Percentiles rank a stretch among this genome's conserved stretches.
These are phyloP conservation scores for Pandemis cinnamomeana DNA, from an alignment of 2,888 invertebrate genomes.

Conservation along the genomic window DNA sequence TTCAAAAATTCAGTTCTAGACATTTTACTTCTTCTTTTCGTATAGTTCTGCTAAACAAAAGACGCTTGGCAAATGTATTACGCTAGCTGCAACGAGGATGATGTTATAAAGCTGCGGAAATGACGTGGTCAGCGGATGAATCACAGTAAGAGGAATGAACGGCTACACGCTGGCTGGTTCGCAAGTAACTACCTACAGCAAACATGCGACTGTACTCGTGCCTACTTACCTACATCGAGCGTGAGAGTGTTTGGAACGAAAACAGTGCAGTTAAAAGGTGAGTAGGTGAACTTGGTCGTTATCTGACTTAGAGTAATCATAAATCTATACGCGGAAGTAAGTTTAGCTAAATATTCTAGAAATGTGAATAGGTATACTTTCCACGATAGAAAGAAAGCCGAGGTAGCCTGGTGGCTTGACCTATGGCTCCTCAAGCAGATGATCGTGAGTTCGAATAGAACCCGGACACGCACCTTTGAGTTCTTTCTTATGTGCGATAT, in stretches of 20 bases:
- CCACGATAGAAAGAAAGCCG: too few species aligned
- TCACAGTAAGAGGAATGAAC: slow-evolving; percentile 6
- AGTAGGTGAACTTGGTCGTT: slow-evolving; percentile 2
- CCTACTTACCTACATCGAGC: slow-evolving; percentile 1
- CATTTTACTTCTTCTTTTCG: too few species aligned
- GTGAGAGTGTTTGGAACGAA: neutral
- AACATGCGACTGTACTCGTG: neutral
- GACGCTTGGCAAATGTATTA: neutral
- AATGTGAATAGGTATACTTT: too few species aligned
- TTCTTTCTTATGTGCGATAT: too few species aligned
- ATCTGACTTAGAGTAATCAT: neutral
- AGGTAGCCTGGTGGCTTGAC: too few species aligned
- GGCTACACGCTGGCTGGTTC: slow-evolving; percentile 11
- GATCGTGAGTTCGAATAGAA: too few species aligned
- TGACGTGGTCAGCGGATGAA: slow-evolving; percentile 24
- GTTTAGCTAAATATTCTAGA: too few species aligned
- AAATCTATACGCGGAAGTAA: neutral
- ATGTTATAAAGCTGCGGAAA: slow-evolving; percentile 15
- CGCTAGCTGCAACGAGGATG: neutral
- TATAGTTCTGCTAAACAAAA: neutral
- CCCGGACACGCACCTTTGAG: too few species aligned
- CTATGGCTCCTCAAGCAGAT: too few species aligned
- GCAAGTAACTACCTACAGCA: neutral
- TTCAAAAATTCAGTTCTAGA: too few species aligned
- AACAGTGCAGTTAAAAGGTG: neutral